phyloP scores from a whole-genome alignment of 2,888 invertebrate species.

The Candidula unifasciata region DNA sequence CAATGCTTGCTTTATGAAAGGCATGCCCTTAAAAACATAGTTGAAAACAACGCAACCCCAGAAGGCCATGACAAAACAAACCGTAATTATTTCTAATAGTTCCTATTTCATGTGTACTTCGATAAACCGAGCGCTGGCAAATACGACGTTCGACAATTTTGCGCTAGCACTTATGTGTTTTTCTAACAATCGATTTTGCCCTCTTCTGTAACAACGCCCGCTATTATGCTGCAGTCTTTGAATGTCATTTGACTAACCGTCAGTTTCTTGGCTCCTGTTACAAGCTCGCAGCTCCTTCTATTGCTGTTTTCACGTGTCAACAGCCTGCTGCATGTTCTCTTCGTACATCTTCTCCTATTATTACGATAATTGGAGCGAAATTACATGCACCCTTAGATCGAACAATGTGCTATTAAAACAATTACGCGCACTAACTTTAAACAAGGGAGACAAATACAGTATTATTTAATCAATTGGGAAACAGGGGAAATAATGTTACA shows the following conservation, averaged over 20 bases:
- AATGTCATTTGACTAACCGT: slow-evolving; percentile 24
- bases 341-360: slow-evolving; percentile 21
- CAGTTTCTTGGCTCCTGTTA: neutral
- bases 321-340: slow-evolving; percentile 16
- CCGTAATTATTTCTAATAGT: neutral
- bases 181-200: neutral
- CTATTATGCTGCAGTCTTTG: neutral
- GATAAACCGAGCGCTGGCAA: neutral
- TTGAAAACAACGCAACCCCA: neutral
- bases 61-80: neutral
- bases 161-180: neutral
- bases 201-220: neutral
- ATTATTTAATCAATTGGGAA: slow-evolving; percentile 27
- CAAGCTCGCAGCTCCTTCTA: neutral
- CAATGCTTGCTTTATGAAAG: neutral
- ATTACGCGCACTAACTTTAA: slow-evolving; percentile 28
- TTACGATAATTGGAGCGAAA: slow-evolving; percentile 21
- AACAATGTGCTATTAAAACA: slow-evolving; percentile 35
- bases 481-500: neutral
- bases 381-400: slow-evolving; percentile 20
- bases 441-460: neutral
- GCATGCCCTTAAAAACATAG: neutral
- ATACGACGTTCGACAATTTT: neutral
- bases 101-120: neutral
- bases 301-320: slow-evolving; percentile 12